Percentiles rank a stretch among this genome's conserved stretches.
These are phyloP conservation scores for Onychostoma macrolepis DNA, from an alignment of 2,113 vertebrate genomes.

Conservation along the genomic window DNA sequence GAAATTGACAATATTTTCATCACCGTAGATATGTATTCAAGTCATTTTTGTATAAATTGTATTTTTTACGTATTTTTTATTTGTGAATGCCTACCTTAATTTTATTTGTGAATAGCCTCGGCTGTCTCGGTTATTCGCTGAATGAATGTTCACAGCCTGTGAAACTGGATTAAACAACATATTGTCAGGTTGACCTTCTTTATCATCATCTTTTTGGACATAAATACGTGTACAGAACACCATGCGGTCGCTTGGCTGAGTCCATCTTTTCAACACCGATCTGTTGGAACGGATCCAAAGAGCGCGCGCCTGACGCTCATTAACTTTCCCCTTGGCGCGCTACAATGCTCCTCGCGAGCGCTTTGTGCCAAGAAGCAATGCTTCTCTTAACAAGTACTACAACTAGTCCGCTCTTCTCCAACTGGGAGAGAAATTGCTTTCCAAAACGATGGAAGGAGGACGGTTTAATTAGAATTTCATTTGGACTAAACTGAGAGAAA, in stretches of 20 bases:
- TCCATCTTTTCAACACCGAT: slow-evolving; percentile 85
- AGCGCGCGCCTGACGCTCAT: slow-evolving; percentile 93
- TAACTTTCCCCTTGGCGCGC: slow-evolving; percentile 93
- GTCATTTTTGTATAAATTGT: slow-evolving; percentile 36
- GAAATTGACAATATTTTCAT: not conserved
- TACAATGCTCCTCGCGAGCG: slow-evolving; percentile 88
- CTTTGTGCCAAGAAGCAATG: slow-evolving; percentile 91
- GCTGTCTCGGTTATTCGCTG: not conserved
- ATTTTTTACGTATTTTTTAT: not conserved
- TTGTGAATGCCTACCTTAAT: not conserved
- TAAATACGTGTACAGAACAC: slow-evolving; percentile 78
- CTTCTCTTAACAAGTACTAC: slow-evolving; percentile 83
- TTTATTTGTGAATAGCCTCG: not conserved
- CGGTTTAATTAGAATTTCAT: slow-evolving; percentile 99
- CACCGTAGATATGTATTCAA: not conserved
- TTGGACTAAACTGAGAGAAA: slow-evolving; percentile 94
- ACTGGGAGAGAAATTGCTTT: slow-evolving; percentile 88
- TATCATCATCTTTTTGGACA: slow-evolving; percentile 77
- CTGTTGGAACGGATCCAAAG: slow-evolving; percentile 87
- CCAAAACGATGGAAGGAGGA: slow-evolving; percentile 89
- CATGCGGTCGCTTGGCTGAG: slow-evolving; percentile 75
- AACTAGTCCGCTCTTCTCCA: slow-evolving; percentile 85
- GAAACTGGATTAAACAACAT: slow-evolving; percentile 35
- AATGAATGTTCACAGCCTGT: slow-evolving; percentile 9
- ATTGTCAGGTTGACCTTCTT: slow-evolving; percentile 85